These are phyloP conservation scores for Drymonia ruficornis DNA, from an alignment of 2,888 invertebrate genomes.

Conservation along the genomic window DNA sequence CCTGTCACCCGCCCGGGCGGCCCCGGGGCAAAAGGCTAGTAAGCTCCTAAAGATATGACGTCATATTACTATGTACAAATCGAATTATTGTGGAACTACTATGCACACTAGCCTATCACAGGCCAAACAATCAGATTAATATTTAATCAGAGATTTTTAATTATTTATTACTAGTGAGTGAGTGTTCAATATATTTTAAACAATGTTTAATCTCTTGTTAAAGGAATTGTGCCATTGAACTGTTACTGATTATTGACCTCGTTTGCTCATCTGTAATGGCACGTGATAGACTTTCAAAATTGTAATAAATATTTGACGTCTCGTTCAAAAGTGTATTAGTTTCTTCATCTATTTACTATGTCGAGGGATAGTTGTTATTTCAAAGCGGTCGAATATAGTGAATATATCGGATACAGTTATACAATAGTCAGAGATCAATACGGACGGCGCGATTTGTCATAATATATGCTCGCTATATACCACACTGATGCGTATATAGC, in stretches of 20 bases:
- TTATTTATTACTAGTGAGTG: too few species aligned
- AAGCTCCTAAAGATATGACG: conserved; percentile 84
- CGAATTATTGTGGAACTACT: conserved; percentile 53
- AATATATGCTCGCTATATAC: conserved; percentile 24
- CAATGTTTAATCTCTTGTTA: too few species aligned
- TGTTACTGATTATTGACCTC: neutral
- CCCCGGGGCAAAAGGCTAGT: conserved; percentile 82
- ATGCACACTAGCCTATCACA: conserved; percentile 41
- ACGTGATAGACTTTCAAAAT: conserved; percentile 27
- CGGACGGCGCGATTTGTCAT: conserved; percentile 67
- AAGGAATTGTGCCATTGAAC: too few species aligned
- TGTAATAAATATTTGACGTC: conserved; percentile 32
- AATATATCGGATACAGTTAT: conserved; percentile 24
- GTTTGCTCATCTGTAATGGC: conserved; percentile 6
- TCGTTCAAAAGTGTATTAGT: too few species aligned
- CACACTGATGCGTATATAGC: conserved; percentile 38
- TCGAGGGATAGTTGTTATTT: conserved; percentile 18
- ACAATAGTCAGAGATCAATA: conserved; percentile 47
- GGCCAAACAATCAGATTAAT: conserved; percentile 24
- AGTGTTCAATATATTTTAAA: too few species aligned
- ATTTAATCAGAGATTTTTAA: neutral
- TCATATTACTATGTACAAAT: conserved; percentile 72
- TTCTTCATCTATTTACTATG: conserved; percentile 6
- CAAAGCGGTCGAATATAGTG: conserved; percentile 22
- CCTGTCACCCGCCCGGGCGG: conserved; percentile 82